A percentile compares a stretch with the other conserved stretches of the same genome.
phyloP scores from a whole-genome alignment of 1,140 invertebrate species.

The Leguminivora glycinivorella region DNA sequence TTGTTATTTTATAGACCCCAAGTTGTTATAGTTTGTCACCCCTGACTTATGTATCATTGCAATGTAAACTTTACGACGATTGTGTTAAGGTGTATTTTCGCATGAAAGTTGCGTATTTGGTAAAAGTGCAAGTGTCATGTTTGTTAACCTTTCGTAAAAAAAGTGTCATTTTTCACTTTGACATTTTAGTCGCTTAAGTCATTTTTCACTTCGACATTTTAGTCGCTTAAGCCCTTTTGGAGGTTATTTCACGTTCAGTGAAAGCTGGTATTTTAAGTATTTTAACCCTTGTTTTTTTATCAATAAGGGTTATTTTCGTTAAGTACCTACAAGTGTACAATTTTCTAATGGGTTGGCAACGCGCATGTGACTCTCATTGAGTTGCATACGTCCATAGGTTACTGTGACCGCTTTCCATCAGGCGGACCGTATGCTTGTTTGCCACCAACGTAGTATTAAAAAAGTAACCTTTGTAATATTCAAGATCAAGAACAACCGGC shows the following conservation, averaged over 20 bases:
- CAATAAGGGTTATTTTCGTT: background rate
- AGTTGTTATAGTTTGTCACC: slow-evolving; percentile 34
- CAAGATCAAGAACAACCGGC: too few relatives aligned
- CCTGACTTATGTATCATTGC: background rate
- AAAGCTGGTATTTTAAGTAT: background rate
- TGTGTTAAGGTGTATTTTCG: background rate
- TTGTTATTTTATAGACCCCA: slow-evolving; percentile 47
- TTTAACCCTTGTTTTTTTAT: background rate
- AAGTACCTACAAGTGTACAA: too few relatives aligned
- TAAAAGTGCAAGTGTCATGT: background rate
- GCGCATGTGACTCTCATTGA: too few relatives aligned
- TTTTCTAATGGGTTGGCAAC: too few relatives aligned
- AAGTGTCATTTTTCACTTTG: background rate
- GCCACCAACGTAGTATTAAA: too few relatives aligned
- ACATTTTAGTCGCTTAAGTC: background rate
- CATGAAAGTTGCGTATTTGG: background rate
- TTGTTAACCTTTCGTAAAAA: too few relatives aligned
- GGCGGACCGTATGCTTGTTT: too few relatives aligned
- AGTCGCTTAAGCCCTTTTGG: background rate
- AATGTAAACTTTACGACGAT: background rate
- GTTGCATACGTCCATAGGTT: too few relatives aligned
- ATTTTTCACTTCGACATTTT: background rate
- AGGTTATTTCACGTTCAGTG: background rate
- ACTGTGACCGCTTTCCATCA: too few relatives aligned
- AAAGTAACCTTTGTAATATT: background rate